These are phyloP conservation scores for Phyllotreta striolata DNA, from an alignment of 2,888 invertebrate genomes.

Conservation along the genomic window DNA sequence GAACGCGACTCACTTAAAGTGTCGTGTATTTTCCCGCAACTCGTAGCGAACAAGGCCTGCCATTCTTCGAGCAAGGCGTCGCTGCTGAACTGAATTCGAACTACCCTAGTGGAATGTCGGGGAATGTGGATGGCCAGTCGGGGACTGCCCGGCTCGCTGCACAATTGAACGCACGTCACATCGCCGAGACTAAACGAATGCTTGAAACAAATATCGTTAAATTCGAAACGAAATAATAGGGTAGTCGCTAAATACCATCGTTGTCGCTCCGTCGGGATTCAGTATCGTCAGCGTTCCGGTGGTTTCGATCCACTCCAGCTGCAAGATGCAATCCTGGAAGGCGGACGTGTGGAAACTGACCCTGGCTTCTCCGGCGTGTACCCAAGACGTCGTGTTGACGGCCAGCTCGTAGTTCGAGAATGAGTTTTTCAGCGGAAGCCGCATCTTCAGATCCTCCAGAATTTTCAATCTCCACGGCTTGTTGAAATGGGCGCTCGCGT, in stretches of 20 bases:
- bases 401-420: constrained; percentile 73
- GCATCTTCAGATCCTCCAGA: constrained; percentile 71
- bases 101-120: constrained; percentile 66
- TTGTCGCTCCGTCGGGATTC: constrained; percentile 78
- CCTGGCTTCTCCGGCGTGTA: constrained; percentile 82
- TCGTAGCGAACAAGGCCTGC: constrained; percentile 80
- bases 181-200: constrained; percentile 78
- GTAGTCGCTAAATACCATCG: constrained; percentile 73
- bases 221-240: neutral
- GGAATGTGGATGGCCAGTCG: constrained; percentile 79
- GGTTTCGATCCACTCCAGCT: constrained; percentile 81
- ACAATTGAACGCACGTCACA: constrained; percentile 78
- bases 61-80: constrained; percentile 91
- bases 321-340: constrained; percentile 79
- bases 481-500: constrained; percentile 68
- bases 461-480: constrained; percentile 81
- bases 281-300: constrained; percentile 73
- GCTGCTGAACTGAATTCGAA: constrained; percentile 80
- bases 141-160: constrained; percentile 82
- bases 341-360: constrained; percentile 54
- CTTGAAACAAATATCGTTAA: constrained; percentile 56
- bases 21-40: constrained; percentile 57
- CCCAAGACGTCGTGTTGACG: constrained; percentile 86
- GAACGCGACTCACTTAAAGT: constrained; percentile 46
- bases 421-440: constrained; percentile 57